Base-by-base conservation (phyloP, 2,888 invertebrate species). In the Euclidia mi region DNA sequence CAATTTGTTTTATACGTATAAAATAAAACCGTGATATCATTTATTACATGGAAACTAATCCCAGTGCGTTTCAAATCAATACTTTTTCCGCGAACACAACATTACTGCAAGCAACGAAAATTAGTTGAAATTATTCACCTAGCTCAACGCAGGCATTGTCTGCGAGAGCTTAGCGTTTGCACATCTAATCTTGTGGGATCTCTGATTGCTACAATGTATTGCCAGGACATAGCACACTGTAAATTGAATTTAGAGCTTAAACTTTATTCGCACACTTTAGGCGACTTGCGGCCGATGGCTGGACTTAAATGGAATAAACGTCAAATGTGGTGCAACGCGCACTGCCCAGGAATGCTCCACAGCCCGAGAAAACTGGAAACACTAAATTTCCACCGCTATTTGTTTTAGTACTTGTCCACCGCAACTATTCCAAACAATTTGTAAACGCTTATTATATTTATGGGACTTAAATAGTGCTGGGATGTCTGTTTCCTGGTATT, bases 221-320 rank as follows among this genome's bases (percentile, higher is more conserved):
- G 69, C 72, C 55, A 68, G 63, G 79, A 75, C 75, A 75, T 71
- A 64, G 66, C 65, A 68, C 66, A 68, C 61, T 65, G 71, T 64
- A 85, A 88, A 87, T 81, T 81, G 80, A 85, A 84, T 89, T 89
- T 81, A 82, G 79, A 82, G 76, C 80, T 80, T 69, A 76, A 85
- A 88, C 85, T 90, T 85, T 85, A 88, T 89, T 88, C 84, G 83
- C 80, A 79, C 75, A 79, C 81, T 89, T 84, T 78, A 76, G 75
- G 71, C 72, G 84, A 86, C 82, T 85, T 78, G 81, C 62, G 74
- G 78, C 68, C 67, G 71, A 78, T 68, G 76, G 78, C 67, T 60
- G 81, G 84, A 81, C 86, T 87, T 85, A 88, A 91, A 90, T 89
- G 85, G 88, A 91, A 91, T 92, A 85, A 90, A 88, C 84, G 90